Evolutionary conservation across 2,797 vertebrate species (phyloP).

Genomic region (Lagorchestes hirsutus): DNA sequence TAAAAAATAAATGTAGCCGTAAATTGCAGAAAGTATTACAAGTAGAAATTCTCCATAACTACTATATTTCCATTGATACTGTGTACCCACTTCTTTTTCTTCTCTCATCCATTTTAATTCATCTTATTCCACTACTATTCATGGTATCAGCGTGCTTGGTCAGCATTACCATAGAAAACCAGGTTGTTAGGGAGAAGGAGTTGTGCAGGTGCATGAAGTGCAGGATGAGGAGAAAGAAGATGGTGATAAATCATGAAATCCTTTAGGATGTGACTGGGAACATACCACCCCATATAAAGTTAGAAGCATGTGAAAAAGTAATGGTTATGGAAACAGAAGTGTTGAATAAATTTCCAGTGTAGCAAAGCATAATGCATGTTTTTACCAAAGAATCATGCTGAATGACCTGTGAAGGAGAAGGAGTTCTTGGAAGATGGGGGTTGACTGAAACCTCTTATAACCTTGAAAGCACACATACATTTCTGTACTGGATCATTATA

Average conservation of each 20-base stretch:
- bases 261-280: not conserved
- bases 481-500: not conserved
- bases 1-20: slow-evolving; percentile 5
- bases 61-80: not conserved
- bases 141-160: slow-evolving; percentile 6
- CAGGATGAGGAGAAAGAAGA: slow-evolving; percentile 5
- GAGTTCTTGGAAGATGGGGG: not conserved
- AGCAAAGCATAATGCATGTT: slow-evolving; percentile 45
- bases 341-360: slow-evolving; percentile 42
- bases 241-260: slow-evolving; percentile 51
- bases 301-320: slow-evolving; percentile 43
- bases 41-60: not conserved
- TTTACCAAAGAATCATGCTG: slow-evolving; percentile 36
- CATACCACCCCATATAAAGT: not conserved
- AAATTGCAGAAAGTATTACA: slow-evolving; percentile 1
- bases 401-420: slow-evolving; percentile 12
- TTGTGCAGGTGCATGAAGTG: slow-evolving; percentile 44
- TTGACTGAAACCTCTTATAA: not conserved
- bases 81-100: slow-evolving; percentile 13
- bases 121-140: not conserved
- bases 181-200: slow-evolving; percentile 36
- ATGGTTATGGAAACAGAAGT: slow-evolving; percentile 23
- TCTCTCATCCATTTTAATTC: slow-evolving; percentile 4
- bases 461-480: not conserved
- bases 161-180: slow-evolving; percentile 46